Conservation (phyloP, 1,140 invertebrate species). For the Dendroctonus valens region DNA sequence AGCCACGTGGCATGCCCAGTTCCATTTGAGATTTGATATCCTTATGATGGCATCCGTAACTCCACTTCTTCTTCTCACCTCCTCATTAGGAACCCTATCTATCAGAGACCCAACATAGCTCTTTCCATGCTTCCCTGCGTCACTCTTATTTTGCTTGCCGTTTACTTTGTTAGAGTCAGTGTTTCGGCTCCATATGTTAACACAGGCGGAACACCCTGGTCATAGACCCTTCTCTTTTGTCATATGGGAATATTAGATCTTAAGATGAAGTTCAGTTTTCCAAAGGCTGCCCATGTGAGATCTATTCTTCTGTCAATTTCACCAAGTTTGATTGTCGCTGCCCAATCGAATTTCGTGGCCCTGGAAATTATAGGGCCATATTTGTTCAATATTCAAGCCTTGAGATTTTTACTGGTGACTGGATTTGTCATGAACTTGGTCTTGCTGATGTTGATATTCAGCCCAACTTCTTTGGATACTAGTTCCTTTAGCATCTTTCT, state of each 20-base stretch:
- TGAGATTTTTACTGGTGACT: no score
- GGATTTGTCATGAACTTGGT: no score
- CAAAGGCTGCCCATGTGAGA: background rate
- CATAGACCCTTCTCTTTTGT: background rate
- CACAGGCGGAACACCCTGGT: background rate
- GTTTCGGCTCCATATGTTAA: background rate
- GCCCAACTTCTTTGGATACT: no score
- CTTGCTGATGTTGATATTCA: no score
- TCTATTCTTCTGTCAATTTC: background rate
- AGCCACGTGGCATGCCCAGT: no score
- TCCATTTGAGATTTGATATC: background rate
- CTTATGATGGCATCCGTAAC: background rate
- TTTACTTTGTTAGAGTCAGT: constrained; percentile 1
- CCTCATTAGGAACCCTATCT: background rate
- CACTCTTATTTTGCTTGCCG: background rate
- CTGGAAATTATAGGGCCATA: background rate
- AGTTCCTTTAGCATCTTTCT: no score
- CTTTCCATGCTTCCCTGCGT: background rate
- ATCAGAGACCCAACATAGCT: background rate
- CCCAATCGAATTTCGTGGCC: background rate
- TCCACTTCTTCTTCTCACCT: background rate
- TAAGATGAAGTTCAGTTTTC: background rate
- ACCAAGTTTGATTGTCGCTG: background rate
- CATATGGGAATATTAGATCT: constrained; percentile 3
- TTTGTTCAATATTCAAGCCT: background rate